These are phyloP conservation scores for Plebejus melissa DNA, from an alignment of 2,888 invertebrate species.

Conservation along the genomic window DNA sequence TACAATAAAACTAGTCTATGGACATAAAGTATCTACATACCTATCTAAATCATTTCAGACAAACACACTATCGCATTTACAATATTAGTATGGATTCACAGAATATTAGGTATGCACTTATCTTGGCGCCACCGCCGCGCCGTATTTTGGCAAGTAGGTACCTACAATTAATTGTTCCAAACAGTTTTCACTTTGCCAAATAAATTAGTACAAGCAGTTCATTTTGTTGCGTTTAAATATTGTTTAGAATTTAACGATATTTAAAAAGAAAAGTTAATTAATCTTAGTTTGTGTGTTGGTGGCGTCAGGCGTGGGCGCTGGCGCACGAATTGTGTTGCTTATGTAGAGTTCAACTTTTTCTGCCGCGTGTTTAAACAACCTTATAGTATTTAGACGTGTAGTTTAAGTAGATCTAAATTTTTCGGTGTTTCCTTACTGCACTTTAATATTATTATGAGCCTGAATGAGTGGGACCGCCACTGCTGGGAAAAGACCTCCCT, in stretches of 20 bases:
- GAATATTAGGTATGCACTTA: neutral
- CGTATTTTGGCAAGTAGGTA: neutral
- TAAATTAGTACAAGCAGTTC: neutral
- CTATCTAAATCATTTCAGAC: neutral
- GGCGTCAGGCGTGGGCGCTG: too few species aligned
- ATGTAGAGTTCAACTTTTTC: neutral
- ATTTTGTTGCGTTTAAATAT: conserved; percentile 8
- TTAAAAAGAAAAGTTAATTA: neutral
- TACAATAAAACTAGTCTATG: too few species aligned
- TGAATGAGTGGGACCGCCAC: too few species aligned
- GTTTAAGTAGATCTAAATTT: too few species aligned
- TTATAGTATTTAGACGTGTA: too few species aligned
- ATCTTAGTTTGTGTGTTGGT: neutral
- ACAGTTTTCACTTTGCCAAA: neutral
- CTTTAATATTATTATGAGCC: too few species aligned
- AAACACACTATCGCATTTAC: neutral
- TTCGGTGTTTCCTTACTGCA: too few species aligned
- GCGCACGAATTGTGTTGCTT: neutral
- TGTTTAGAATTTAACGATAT: neutral
- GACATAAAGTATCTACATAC: neutral
- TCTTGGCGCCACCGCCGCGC: neutral
- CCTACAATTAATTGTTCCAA: neutral
- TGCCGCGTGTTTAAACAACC: too few species aligned
- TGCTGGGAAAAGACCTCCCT: too few species aligned
- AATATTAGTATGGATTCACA: neutral